Base-by-base conservation (phyloP, 2,888 invertebrate genomes). In the Octonoba sinensis region DNA sequence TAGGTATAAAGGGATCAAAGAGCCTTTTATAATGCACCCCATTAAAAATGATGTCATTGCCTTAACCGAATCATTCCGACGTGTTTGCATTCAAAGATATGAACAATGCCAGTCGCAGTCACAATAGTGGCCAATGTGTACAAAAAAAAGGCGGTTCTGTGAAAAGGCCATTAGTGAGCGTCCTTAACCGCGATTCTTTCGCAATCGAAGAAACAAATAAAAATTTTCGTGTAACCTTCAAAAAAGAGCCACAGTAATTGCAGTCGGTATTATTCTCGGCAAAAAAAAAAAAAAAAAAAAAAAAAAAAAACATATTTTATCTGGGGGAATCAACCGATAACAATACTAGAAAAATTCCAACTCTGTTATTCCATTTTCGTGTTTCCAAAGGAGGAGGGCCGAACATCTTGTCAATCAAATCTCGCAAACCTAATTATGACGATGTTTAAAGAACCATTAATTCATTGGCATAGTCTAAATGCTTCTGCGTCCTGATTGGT, bases 361-460 rank as follows among this genome's bases (percentile, higher is more conserved):
- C 57, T 65, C 12, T 64, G 64, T 36, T 51, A 47, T 62, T 60
- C 18, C 22, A 62, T 76, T 76, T 62, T 70, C 51, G 64, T 57
- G 77, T 70, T 64, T 70, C 76, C 47, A 56, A 56, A 70, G 47
- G 36, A 70, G 56, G 69, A 56, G 64, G 64, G 77, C 12, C 54
- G 64, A 56, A 16, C 64, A 64, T 3, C 54, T 64, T 77, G 77
- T 70, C 77, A 77, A 77, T 77, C 77, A 77, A 47, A 56, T 12
- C 2, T 56, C 54, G 46, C 18, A 70, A 77, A 69, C 46, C 77
- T 70, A 77, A 77, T 77, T 77, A 77, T 70, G 70, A 70, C 46
- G 56, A 46, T n/a, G 47, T 70, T 54, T 64, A 51, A 64, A 64
- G 60, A 69, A 57, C 70, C 70, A 70, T 77, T 70, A 77, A 77